Evolutionary conservation across 2,113 vertebrate species (phyloP).

Genomic region (Dinomys branickii): DNA sequence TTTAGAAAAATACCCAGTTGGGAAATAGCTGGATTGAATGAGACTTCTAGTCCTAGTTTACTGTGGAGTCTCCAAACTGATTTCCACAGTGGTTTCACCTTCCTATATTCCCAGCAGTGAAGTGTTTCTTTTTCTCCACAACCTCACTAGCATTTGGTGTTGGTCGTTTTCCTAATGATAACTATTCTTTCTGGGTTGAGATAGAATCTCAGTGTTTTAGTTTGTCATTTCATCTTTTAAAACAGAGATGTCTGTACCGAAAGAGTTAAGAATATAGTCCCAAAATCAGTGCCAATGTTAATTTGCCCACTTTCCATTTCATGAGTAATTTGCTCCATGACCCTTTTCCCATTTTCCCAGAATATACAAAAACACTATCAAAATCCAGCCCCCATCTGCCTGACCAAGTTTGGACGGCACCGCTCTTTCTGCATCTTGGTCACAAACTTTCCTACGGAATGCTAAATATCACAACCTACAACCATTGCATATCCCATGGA

Average conservation of each 20-base stretch:
- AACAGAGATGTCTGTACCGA: neutral
- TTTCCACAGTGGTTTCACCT: no score
- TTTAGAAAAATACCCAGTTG: no score
- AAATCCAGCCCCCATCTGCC: neutral
- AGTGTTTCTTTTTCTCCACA: no score
- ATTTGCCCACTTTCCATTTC: neutral
- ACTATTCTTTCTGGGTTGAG: no score
- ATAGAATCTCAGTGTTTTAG: no score
- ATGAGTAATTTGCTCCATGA: neutral
- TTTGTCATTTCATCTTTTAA: neutral
- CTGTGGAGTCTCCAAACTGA: no score
- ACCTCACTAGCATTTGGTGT: no score
- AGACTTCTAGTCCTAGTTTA: no score
- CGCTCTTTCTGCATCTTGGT: neutral
- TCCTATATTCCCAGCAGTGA: no score
- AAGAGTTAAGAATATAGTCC: neutral
- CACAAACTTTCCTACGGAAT: constrained; percentile 9
- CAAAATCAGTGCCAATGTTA: neutral
- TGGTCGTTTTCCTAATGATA: no score
- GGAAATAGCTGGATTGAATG: no score
- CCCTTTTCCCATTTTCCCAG: neutral
- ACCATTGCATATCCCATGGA: neutral
- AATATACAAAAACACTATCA: neutral
- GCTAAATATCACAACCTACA: neutral
- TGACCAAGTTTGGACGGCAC: neutral